Percentiles rank a stretch among this genome's conserved stretches.
Conservation (phyloP, 2,888 invertebrate species). For the Leptinotarsa rubiginosa region DNA sequence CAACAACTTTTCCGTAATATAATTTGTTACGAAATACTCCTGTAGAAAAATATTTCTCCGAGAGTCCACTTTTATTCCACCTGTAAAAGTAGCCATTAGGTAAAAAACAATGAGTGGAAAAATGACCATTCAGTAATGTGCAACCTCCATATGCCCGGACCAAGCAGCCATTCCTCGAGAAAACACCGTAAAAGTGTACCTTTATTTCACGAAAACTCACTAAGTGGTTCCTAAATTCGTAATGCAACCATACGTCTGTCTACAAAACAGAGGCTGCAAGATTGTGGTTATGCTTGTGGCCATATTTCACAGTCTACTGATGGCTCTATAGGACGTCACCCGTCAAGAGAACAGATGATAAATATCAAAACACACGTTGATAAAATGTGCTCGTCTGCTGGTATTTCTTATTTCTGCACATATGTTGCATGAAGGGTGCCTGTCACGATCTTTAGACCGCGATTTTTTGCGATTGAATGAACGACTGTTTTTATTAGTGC, state of each 20-base stretch:
- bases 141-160: not conserved
- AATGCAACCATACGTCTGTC: slow-evolving; percentile 21
- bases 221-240: slow-evolving; percentile 25
- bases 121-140: slow-evolving; percentile 1
- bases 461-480: slow-evolving; percentile 7
- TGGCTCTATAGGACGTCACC: slow-evolving; percentile 38
- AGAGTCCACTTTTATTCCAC: not conserved
- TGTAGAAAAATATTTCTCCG: too few species aligned
- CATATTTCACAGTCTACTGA: slow-evolving; percentile 30
- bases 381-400: slow-evolving; percentile 43
- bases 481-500: slow-evolving; percentile 1
- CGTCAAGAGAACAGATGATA: slow-evolving; percentile 47
- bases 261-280: slow-evolving; percentile 14
- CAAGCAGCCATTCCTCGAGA: slow-evolving; percentile 1
- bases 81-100: not conserved
- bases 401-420: slow-evolving; percentile 44
- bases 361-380: slow-evolving; percentile 51
- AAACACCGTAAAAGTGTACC: slow-evolving; percentile 4
- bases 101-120: slow-evolving; percentile 1
- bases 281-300: slow-evolving; percentile 11
- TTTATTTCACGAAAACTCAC: slow-evolving; percentile 23
- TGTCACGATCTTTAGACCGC: slow-evolving; percentile 34
- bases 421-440: slow-evolving; percentile 35
- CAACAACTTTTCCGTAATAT: too few species aligned
- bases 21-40: too few species aligned